Evolutionary conservation across 2,113 vertebrate genomes (phyloP).

Genomic region (Psephotus haematonotus): DNA sequence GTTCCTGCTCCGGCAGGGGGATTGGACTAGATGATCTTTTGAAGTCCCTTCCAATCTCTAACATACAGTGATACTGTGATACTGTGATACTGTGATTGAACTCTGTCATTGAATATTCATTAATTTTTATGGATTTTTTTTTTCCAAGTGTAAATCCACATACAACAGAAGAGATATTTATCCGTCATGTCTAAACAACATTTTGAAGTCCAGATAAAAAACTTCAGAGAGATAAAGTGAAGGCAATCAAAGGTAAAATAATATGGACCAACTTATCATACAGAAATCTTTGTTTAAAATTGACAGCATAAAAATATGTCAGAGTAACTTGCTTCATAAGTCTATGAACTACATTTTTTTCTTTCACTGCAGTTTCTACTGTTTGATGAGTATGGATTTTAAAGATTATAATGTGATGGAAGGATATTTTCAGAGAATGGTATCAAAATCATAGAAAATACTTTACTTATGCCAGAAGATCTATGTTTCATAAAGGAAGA

Average conservation of each 20-base stretch:
- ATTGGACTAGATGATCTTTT: too few species aligned
- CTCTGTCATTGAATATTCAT: not conserved
- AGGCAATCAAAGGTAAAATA: not conserved
- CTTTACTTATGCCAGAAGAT: not conserved
- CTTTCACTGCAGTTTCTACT: not conserved
- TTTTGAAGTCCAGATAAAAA: not conserved
- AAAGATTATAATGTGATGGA: not conserved
- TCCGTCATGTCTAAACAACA: fast-evolving
- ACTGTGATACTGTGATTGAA: too few species aligned
- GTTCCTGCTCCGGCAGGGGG: too few species aligned
- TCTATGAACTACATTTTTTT: not conserved
- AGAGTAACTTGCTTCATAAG: not conserved
- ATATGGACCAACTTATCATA: fast-evolving
- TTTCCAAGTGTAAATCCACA: not conserved
- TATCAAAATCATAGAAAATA: not conserved
- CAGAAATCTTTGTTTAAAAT: not conserved
- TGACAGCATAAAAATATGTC: not conserved
- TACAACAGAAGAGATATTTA: not conserved
- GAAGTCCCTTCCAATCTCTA: too few species aligned
- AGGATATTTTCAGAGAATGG: not conserved
- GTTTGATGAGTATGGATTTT: not conserved
- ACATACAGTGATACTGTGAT: too few species aligned
- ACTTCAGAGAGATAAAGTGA: not conserved
- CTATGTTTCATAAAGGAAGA: not conserved
- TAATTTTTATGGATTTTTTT: not conserved